A percentile compares a stretch with the other conserved stretches of the same genome.
Conservation (phyloP, 2,113 vertebrate genomes). For the Malurus alboscapulatus region DNA sequence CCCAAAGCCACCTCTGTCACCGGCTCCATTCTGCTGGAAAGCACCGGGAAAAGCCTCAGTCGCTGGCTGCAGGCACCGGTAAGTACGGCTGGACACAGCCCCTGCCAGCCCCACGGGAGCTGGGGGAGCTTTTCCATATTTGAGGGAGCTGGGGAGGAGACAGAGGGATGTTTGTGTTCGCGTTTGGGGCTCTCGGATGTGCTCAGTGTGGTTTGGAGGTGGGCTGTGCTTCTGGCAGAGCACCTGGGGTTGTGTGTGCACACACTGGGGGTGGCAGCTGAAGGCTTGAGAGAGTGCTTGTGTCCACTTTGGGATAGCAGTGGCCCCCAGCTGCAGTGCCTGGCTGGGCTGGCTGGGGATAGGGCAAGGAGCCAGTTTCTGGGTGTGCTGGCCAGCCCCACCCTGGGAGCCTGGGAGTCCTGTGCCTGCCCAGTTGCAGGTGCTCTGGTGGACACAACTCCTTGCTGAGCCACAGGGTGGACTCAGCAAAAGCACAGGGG, state of each 20-base stretch:
- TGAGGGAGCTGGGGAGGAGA: neutral
- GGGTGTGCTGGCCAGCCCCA: neutral
- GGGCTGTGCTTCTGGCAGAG: neutral
- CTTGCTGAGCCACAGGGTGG: neutral
- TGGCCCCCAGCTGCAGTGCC: neutral
- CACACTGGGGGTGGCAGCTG: neutral
- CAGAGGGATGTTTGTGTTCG: neutral
- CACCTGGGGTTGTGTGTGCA: accelerated
- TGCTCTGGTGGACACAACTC: neutral
- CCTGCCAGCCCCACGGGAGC: accelerated
- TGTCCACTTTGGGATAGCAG: neutral
- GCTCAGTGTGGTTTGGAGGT: accelerated
- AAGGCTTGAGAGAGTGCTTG: neutral
- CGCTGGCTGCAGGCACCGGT: neutral
- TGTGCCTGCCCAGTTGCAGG: neutral
- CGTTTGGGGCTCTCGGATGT: accelerated
- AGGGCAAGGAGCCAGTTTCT: neutral
- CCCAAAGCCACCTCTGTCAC: neutral
- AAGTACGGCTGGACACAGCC: neutral
- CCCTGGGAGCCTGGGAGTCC: accelerated
- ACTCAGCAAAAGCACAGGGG: neutral
- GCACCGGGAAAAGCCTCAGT: accelerated
- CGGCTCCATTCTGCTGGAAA: neutral
- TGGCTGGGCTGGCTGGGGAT: neutral
- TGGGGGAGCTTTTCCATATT: neutral